phyloP scores from a whole-genome alignment of 2,113 vertebrate species.

The Oceanites oceanicus region DNA sequence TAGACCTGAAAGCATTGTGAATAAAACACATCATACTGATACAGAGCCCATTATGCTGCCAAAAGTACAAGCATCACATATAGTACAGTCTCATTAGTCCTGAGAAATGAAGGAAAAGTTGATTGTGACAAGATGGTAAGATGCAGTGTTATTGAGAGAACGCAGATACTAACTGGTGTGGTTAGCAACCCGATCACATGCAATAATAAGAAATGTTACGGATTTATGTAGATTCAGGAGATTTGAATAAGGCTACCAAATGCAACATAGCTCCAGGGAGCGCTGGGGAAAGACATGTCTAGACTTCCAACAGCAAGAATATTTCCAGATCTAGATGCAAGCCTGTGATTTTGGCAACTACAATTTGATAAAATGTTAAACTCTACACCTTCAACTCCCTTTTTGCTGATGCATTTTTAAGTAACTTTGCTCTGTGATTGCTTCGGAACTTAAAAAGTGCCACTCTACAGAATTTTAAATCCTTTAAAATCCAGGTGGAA shows the following conservation, averaged over 20 bases:
- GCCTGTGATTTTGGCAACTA: background rate
- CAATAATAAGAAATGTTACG: background rate
- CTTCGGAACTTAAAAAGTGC: background rate
- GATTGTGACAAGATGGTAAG: slow-evolving; percentile 46
- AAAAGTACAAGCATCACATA: slow-evolving; percentile 42
- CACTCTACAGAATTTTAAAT: background rate
- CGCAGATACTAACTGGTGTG: background rate
- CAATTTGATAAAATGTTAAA: background rate
- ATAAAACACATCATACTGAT: slow-evolving; percentile 65
- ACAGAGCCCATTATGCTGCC: slow-evolving; percentile 54
- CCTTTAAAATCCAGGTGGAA: background rate
- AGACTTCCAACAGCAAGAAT: slow-evolving; percentile 22
- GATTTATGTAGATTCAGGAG: slow-evolving; percentile 11
- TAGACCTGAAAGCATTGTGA: slow-evolving; percentile 57
- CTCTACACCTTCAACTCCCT: background rate
- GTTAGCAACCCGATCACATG: background rate
- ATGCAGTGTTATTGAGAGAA: slow-evolving; percentile 21
- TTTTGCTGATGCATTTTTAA: background rate
- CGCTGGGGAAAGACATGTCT: background rate
- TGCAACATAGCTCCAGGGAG: background rate
- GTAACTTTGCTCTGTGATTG: background rate
- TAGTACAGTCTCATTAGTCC: slow-evolving; percentile 41
- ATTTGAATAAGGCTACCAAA: slow-evolving; percentile 38
- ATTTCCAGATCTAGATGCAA: slow-evolving; percentile 28
- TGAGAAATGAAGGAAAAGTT: slow-evolving; percentile 34